Percentiles rank a stretch among this genome's conserved stretches.
These are phyloP conservation scores for Gasterosteus nipponicus DNA, from an alignment of 2,113 vertebrate species.

Conservation along the genomic window DNA sequence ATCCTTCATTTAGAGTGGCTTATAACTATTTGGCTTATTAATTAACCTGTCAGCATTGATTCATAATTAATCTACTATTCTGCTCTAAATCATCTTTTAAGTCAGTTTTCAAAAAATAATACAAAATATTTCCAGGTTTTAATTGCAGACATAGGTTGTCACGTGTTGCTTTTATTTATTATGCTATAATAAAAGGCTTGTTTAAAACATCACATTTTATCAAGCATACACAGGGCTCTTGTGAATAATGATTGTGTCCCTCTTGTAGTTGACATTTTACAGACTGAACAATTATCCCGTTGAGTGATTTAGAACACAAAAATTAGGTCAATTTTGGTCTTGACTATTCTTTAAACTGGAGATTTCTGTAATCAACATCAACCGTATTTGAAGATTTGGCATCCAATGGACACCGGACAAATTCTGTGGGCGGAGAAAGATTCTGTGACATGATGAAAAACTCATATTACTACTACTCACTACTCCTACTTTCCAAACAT, in stretches of 20 bases:
- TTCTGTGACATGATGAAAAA: background rate
- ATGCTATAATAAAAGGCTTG: background rate
- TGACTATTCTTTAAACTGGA: background rate
- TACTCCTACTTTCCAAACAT: background rate
- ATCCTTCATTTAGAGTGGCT: background rate
- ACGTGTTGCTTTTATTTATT: background rate
- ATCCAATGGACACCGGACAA: too few relatives aligned
- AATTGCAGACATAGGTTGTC: background rate
- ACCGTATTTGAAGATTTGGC: background rate
- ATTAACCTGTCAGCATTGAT: background rate
- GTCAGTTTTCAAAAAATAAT: background rate
- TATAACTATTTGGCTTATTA: background rate
- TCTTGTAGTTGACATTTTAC: background rate
- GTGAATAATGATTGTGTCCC: background rate
- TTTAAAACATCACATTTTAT: background rate
- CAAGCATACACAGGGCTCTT: background rate
- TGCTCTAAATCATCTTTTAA: background rate
- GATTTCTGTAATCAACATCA: background rate
- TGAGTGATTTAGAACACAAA: too few relatives aligned
- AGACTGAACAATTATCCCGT: background rate
- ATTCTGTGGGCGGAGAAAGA: background rate
- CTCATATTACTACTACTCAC: background rate
- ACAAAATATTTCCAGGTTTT: background rate
- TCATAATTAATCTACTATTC: background rate
- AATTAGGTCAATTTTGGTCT: background rate